Conservation (phyloP, 2,888 invertebrate species). For the Hypsopygia costalis region DNA sequence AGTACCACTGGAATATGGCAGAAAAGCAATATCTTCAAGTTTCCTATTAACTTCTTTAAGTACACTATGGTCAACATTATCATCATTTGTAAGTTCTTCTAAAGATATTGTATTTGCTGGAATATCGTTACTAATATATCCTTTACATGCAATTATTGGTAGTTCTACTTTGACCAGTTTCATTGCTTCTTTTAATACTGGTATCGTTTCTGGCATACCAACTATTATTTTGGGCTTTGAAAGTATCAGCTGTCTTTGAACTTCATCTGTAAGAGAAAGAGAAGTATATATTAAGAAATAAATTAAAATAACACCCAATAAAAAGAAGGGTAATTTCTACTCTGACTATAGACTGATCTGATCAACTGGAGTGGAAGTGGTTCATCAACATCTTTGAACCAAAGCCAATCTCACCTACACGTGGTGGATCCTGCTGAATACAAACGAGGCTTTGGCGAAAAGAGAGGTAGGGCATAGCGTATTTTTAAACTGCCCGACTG, state of each 20-base stretch:
- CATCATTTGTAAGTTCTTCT: constrained; percentile 72
- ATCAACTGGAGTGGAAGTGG: no score
- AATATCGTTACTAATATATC: constrained; percentile 25
- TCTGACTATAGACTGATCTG: no score
- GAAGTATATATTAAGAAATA: background rate
- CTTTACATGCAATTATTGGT: constrained; percentile 65
- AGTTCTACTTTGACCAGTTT: constrained; percentile 58
- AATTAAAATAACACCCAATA: no score
- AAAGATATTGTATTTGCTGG: constrained; percentile 81
- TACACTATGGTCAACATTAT: constrained; percentile 66
- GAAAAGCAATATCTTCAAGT: constrained; percentile 79
- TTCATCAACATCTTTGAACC: no score
- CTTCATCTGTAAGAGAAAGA: constrained; percentile 81
- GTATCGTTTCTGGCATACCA: constrained; percentile 73
- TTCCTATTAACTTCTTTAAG: constrained; percentile 52
- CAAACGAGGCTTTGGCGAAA: no score
- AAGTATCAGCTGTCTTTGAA: constrained; percentile 81
- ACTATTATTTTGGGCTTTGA: constrained; percentile 82
- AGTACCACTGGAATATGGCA: constrained; percentile 92
- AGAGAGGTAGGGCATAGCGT: no score
- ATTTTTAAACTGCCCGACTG: no score
- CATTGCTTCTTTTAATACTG: constrained; percentile 64
- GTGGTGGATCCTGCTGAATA: no score
- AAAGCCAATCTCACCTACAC: no score
- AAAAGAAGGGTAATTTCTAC: no score